Evolutionary conservation across 2,888 invertebrate species (phyloP), one percentile per base, ranked within the genome.

Genomic region (Didymodactylos carnosus): DNA sequence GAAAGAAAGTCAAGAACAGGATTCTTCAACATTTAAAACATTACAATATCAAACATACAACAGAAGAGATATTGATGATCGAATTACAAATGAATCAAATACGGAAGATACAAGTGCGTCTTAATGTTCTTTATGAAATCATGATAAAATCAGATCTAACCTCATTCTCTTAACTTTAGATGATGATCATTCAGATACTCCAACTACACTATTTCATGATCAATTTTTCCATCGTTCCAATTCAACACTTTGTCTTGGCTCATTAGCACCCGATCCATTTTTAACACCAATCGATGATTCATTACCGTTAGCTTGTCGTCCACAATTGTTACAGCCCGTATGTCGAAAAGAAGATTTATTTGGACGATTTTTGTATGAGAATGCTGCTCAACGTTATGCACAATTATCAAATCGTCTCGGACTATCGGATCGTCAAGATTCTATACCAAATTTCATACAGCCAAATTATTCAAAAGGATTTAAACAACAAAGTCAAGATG

Each of bases 311-410:
- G 95, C 97, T 14, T 94, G 94, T 82, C 92, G 92, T 80, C 95
- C 97, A 0, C 94, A 97, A 82, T 86, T 98, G 76, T 85, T 98
- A 75, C 94, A 94, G 81, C 95, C 97, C 0, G 91, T 91, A 81
- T 91, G 94, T 1, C 88, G 92, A 62, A 87, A 92, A 73, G 94
- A 95, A 83, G 94, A 95, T 80, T 85, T 98, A 51, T 74, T 74
- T 27, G 53, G 62, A 25, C 46, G 53, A 27, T 29, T 71, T 27
- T 40, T 53, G 16, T 43, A 27, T 35, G 35, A 71, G 39, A 23
- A 39, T n/a, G 27, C 69, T 41, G 46, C 69, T 16, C 39, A 39
- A 1, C 43, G 41, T n/a, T n/a, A 35, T 49, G 39, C 41, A 2
- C 19, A 29, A 16, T 23, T 69, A 43, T 27, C 49, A 41, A 43